These are phyloP conservation scores for Spinus pinus DNA, from an alignment of 2,797 vertebrate genomes.

Conservation along the genomic window DNA sequence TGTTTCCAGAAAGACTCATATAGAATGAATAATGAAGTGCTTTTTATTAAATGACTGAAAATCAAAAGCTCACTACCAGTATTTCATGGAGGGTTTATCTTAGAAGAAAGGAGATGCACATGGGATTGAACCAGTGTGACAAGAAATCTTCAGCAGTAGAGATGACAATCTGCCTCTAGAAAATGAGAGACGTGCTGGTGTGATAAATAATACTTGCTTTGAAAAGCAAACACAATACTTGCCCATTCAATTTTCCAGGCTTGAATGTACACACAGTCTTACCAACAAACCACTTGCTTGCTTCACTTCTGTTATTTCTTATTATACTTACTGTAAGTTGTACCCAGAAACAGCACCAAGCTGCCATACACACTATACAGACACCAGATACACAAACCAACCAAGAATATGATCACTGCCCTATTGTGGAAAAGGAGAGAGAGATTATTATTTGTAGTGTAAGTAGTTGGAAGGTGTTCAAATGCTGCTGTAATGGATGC, in stretches of 20 bases:
- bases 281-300: neutral
- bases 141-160: neutral
- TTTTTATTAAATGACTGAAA: slow-evolving; percentile 49
- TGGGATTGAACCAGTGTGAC: neutral
- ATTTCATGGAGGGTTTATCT: slow-evolving; percentile 10
- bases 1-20: neutral
- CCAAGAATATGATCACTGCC: neutral
- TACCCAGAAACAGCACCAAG: neutral
- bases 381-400: neutral
- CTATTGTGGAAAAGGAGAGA: neutral
- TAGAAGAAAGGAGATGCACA: neutral
- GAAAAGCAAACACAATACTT: slow-evolving; percentile 3
- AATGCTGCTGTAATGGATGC: neutral
- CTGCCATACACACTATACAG: neutral
- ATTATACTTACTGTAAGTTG: neutral
- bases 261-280: neutral
- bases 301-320: neutral
- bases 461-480: slow-evolving; percentile 13
- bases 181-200: slow-evolving; percentile 17
- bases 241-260: neutral
- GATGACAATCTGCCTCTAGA: slow-evolving; percentile 18
- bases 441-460: neutral
- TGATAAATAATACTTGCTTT: neutral
- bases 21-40: slow-evolving; percentile 30
- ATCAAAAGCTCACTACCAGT: neutral